These are phyloP conservation scores for Antrozous pallidus DNA, from an alignment of 2,797 vertebrate genomes.

Conservation along the genomic window DNA sequence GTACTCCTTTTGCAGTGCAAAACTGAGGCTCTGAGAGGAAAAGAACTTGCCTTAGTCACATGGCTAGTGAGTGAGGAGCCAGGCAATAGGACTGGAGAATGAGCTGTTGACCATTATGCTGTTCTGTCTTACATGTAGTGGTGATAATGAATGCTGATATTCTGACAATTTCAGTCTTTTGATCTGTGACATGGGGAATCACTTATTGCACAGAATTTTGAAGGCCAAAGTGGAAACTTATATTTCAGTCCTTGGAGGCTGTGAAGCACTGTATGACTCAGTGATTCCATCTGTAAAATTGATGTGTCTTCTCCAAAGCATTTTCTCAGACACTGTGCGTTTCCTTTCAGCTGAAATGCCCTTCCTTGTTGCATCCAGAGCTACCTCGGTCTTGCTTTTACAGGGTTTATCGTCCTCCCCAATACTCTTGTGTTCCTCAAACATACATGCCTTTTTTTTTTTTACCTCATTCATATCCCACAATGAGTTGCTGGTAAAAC, in stretches of 20 bases:
- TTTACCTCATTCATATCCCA: neutral
- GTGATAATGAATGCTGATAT: neutral
- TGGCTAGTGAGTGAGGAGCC: neutral
- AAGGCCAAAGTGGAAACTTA: neutral
- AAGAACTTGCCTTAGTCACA: neutral
- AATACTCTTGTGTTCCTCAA: neutral
- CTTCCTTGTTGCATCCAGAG: neutral
- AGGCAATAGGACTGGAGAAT: neutral
- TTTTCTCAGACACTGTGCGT: neutral
- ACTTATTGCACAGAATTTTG: neutral
- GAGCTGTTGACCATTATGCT: too few species aligned
- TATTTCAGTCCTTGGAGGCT: neutral
- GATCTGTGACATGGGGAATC: neutral
- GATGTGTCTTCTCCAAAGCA: neutral
- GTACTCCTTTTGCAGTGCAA: neutral
- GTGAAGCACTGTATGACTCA: neutral
- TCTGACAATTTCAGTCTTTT: neutral
- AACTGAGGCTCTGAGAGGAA: neutral
- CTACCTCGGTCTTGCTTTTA: neutral
- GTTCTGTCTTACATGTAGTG: neutral
- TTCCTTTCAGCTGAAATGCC: neutral
- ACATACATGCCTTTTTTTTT: neutral
- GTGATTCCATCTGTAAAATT: neutral
- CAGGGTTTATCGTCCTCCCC: neutral
- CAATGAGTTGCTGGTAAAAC: neutral